phyloP scores from a whole-genome alignment of 2,113 vertebrate species.

The Cyanistes caeruleus region DNA sequence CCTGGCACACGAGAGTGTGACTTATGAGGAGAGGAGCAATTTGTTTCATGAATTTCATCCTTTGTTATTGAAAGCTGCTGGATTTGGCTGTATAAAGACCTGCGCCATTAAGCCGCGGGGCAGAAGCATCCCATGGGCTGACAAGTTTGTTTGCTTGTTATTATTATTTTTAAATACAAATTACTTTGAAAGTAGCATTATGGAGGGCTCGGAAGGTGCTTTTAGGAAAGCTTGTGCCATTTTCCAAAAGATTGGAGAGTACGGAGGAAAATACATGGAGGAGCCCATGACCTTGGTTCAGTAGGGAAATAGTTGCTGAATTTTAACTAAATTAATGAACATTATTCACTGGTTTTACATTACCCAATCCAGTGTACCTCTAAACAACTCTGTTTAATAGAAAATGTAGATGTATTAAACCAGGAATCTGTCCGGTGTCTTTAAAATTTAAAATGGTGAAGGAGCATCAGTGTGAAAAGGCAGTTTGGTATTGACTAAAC shows the following conservation, averaged over 20 bases:
- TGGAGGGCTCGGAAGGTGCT: slow-evolving; percentile 70
- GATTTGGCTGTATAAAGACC: slow-evolving; percentile 80
- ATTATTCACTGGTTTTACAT: neutral
- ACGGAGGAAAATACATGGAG: neutral
- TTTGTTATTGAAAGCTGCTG: slow-evolving; percentile 80
- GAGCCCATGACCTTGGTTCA: neutral
- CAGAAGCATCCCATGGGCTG: slow-evolving; percentile 69
- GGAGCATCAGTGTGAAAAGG: neutral
- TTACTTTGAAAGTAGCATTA: slow-evolving; percentile 72
- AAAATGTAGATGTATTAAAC: neutral
- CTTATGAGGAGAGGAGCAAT: slow-evolving; percentile 76
- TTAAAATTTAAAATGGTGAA: neutral
- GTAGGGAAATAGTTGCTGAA: neutral
- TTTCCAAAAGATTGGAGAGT: slow-evolving; percentile 64
- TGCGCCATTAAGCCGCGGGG: slow-evolving; percentile 75
- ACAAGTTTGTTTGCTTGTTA: slow-evolving; percentile 75
- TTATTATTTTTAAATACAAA: slow-evolving; percentile 74
- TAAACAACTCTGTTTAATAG: neutral
- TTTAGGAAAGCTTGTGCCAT: slow-evolving; percentile 56
- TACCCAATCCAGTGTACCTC: neutral
- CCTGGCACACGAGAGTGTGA: slow-evolving; percentile 58
- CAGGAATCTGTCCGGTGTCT: neutral
- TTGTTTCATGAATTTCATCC: slow-evolving; percentile 78
- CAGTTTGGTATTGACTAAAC: neutral
- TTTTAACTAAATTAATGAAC: slow-evolving; percentile 22